Evolutionary conservation across 2,797 vertebrate species (phyloP), one percentile per base, ranked within the genome.

Genomic region (Cygnus olor): DNA sequence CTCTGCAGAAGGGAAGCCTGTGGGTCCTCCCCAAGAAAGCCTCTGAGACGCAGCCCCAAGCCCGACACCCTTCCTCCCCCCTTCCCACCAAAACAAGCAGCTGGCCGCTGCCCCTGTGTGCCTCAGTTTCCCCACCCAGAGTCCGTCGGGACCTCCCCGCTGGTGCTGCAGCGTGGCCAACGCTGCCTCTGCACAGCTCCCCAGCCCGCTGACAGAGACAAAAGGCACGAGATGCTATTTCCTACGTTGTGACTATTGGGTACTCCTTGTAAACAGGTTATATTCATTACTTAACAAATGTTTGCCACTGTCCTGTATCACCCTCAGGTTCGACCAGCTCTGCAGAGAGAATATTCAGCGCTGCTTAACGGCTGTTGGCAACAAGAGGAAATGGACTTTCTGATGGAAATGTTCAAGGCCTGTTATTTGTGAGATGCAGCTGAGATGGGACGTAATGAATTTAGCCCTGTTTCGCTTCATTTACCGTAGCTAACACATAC

Each of bases 391-490:
- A 95, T 69, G 85, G 85, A 73, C 74, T 92, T 93, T 63, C 90
- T 93, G 95, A 96, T 38, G 54, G 79, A 47, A 80, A 79, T 30
- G 84, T 77, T 80, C 80, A 53, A 68, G 87, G 89, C 28, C 71
- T 0, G 0, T 93, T 94, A 94, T 95, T 95, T 95, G 94, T 47
- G 90, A 89, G 80, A 87, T 30, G 89, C 86, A 86, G 89, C 64
- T 13, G 79, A 88, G 86, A 83, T 44, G 81, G 58, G 80, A 92
- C 0, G 1, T 63, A 84, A 81, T 74, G 92, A 96, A 79, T 96
- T 94, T 71, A 90, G 91, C 74, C 84, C 82, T 7, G 89, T 42
- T 88, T 68, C 70, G 80, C 96, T 91, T 94, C 91, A 94, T 97
- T 97, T 95, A 77, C 94, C 78, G 9, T 4, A 45, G 89, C 84